These are phyloP conservation scores for Clivina fossor DNA, from an alignment of 2,888 invertebrate genomes.

Conservation along the genomic window DNA sequence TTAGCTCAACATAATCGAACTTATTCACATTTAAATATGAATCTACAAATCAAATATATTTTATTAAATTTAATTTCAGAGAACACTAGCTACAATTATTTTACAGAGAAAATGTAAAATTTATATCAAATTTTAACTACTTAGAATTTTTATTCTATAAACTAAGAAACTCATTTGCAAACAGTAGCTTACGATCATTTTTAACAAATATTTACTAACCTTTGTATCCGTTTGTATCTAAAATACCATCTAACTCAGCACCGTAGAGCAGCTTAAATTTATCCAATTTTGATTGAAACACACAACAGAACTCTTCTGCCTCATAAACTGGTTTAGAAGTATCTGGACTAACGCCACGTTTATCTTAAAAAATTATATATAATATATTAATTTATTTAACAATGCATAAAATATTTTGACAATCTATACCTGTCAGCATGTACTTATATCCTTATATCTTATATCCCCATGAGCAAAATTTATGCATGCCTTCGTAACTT, in stretches of 20 bases:
- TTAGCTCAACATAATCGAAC: conserved; percentile 21
- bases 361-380: conserved; percentile 15
- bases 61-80: too few relatives aligned
- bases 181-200: too few relatives aligned
- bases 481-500: conserved; percentile 11
- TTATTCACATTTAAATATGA: conserved; percentile 14
- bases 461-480: conserved; percentile 30
- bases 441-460: conserved; percentile 28
- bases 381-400: too few relatives aligned
- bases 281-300: conserved; percentile 26
- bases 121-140: too few relatives aligned
- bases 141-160: too few relatives aligned
- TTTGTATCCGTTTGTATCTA: conserved; percentile 5
- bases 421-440: conserved; percentile 27
- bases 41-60: conserved; percentile 7
- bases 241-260: conserved; percentile 26
- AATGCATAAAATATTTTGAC: too few relatives aligned
- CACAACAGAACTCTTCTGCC: conserved; percentile 27
- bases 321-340: conserved; percentile 22
- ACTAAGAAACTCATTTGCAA: too few relatives aligned
- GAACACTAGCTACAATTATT: too few relatives aligned
- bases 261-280: conserved; percentile 13
- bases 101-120: too few relatives aligned
- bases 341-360: conserved; percentile 8
- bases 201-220: too few relatives aligned